Conservation (phyloP, 1,140 invertebrate genomes). For the Linepithema humile region DNA sequence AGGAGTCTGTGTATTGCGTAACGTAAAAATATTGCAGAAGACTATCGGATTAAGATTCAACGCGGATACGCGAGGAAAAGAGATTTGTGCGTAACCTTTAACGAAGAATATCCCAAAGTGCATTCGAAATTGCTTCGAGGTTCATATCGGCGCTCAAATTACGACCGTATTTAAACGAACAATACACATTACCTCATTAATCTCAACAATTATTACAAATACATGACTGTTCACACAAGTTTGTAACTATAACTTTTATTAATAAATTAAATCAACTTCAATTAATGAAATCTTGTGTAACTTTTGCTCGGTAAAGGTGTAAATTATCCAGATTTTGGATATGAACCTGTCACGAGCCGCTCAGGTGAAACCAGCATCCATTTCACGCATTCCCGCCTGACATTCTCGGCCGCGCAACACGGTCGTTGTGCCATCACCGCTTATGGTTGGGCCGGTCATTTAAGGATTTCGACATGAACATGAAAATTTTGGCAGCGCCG, state of each 20-base stretch:
- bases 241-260: too few species aligned
- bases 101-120: conserved; percentile 35
- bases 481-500: conserved; percentile 58
- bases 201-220: neutral
- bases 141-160: conserved; percentile 12
- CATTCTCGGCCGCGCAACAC: conserved; percentile 51
- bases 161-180: neutral
- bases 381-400: conserved; percentile 55
- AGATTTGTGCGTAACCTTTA: conserved; percentile 50
- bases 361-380: conserved; percentile 53
- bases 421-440: conserved; percentile 57
- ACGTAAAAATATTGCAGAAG: conserved; percentile 3
- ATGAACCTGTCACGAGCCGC: conserved; percentile 1
- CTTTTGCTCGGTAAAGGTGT: conserved; percentile 1
- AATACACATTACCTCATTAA: neutral
- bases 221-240: neutral
- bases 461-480: conserved; percentile 61
- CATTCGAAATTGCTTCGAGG: conserved; percentile 43
- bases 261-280: too few species aligned
- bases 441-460: neutral
- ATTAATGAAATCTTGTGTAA: neutral
- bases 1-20: conserved; percentile 17
- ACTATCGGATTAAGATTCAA: conserved; percentile 38
- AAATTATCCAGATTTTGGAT: conserved; percentile 29
- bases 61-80: conserved; percentile 3